Evolutionary conservation across 2,888 invertebrate genomes (phyloP).

Genomic region (Callyntrura sp.): DNA sequence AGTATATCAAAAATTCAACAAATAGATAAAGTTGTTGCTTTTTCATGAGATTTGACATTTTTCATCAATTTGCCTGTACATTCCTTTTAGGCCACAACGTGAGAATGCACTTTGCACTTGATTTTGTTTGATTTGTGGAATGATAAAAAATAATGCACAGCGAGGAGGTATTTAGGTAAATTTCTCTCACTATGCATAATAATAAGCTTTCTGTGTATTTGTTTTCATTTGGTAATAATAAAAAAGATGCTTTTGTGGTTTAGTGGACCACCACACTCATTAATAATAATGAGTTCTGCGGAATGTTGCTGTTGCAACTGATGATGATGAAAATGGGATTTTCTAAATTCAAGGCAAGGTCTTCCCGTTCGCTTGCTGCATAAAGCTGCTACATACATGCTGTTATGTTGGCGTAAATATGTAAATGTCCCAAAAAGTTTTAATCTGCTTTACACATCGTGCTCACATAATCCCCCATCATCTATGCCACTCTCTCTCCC

Average conservation of each 20-base stretch:
- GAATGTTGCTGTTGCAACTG: neutral
- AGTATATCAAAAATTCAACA: neutral
- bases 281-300: slow-evolving; percentile 5
- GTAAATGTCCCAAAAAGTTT: neutral
- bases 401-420: neutral
- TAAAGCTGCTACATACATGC: neutral
- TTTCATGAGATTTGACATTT: neutral
- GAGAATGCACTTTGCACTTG: slow-evolving; percentile 34
- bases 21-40: neutral
- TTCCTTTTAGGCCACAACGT: neutral
- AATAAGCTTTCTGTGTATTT: neutral
- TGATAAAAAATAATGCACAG: neutral
- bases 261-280: slow-evolving; percentile 17
- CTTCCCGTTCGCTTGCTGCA: neutral
- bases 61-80: neutral
- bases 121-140: neutral
- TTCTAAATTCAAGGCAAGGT: slow-evolving; percentile 59
- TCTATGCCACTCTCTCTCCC: neutral
- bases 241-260: slow-evolving; percentile 9
- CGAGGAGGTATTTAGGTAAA: no score
- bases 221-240: neutral
- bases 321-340: slow-evolving; percentile 21
- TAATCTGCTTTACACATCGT: slow-evolving; percentile 38
- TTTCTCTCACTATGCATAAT: neutral
- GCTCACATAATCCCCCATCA: neutral